Evolutionary conservation across 2,113 vertebrate species (phyloP).

Genomic region (Daboia siamensis): DNA sequence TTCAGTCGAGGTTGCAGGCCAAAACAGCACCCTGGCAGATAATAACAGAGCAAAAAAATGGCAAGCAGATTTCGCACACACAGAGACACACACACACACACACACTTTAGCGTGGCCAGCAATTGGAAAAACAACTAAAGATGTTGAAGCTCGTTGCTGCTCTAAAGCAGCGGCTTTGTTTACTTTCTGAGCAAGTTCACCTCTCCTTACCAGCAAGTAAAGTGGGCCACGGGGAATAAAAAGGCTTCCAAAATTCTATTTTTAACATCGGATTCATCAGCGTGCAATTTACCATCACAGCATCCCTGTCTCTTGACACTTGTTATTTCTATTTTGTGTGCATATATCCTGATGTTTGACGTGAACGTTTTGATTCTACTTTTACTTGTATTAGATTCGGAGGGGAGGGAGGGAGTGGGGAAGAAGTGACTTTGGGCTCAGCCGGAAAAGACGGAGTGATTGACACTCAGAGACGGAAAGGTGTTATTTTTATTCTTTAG

Average conservation of each 20-base stretch:
- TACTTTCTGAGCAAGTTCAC: neutral
- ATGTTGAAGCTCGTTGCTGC: neutral
- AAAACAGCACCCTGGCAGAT: neutral
- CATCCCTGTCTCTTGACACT: neutral
- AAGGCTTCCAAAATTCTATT: conserved; percentile 9
- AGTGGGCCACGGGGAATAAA: neutral
- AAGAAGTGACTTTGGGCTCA: neutral
- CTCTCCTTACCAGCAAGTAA: conserved; percentile 9
- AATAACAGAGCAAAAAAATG: conserved; percentile 12
- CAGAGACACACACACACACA: neutral
- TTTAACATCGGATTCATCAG: conserved; percentile 5
- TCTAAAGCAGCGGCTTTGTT: neutral
- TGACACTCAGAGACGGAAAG: neutral
- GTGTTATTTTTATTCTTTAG: neutral
- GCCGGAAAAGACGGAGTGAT: neutral
- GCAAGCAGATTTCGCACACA: neutral
- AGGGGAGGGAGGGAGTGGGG: fast-evolving
- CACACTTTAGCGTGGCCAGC: neutral
- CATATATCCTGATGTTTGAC: neutral
- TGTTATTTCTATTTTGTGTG: neutral
- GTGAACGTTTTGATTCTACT: neutral
- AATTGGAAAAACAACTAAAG: neutral
- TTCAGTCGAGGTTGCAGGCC: conserved; percentile 15
- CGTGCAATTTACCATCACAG: conserved; percentile 5
- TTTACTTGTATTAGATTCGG: neutral